Evolutionary conservation across 2,888 invertebrate genomes (phyloP).

Genomic region (Diarsia brunnea): DNA sequence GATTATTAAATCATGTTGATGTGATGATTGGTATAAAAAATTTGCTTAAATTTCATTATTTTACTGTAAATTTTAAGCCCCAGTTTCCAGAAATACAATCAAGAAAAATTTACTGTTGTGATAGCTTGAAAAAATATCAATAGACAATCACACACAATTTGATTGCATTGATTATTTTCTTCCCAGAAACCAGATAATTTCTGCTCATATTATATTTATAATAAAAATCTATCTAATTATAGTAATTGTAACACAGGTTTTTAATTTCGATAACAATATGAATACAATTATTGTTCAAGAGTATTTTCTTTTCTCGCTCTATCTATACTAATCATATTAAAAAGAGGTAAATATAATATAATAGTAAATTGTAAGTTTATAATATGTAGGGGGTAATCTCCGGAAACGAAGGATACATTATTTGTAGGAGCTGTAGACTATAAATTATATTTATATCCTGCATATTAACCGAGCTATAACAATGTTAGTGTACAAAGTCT

Average conservation of each 20-base stretch:
- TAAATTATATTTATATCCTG: no score
- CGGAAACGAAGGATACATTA: no score
- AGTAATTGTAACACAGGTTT: constrained; percentile 27
- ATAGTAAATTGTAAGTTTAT: no score
- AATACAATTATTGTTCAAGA: constrained; percentile 11
- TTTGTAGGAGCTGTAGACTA: no score
- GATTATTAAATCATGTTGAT: constrained; percentile 47
- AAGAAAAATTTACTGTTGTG: not conserved
- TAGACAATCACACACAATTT: not conserved
- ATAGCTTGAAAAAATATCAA: not conserved
- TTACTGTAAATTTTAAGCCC: not conserved
- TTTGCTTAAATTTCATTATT: not conserved
- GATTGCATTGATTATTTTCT: not conserved
- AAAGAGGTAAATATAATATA: no score
- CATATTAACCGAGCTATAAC: no score
- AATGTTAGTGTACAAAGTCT: no score
- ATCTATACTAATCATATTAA: no score
- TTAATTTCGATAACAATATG: constrained; percentile 28
- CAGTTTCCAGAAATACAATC: not conserved
- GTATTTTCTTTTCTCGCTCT: not conserved
- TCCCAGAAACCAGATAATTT: not conserved
- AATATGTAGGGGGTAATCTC: no score
- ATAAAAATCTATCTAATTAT: not conserved
- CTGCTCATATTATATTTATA: not conserved
- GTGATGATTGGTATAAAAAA: constrained; percentile 6